Evolutionary conservation across 2,888 invertebrate genomes (phyloP).

Genomic region (Diaprepes abbreviatus): DNA sequence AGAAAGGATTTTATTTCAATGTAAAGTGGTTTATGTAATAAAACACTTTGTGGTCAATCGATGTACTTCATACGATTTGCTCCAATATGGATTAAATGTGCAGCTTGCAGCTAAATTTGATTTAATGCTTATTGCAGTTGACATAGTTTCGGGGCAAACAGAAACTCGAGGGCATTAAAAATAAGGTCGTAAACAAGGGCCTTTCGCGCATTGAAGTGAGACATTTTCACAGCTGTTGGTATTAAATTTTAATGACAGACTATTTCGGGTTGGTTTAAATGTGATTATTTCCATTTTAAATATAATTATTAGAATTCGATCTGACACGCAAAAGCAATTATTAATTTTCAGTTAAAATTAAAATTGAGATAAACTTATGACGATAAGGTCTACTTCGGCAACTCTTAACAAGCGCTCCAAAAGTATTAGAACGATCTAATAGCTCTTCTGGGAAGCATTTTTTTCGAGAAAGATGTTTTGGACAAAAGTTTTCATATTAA

Average conservation of each 20-base stretch:
- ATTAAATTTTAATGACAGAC: constrained; percentile 13
- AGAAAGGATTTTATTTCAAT: neutral
- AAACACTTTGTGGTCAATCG: neutral
- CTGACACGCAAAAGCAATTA: neutral
- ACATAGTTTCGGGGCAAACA: constrained; percentile 1
- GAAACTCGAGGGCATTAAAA: neutral
- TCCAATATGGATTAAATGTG: neutral
- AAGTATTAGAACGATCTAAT: no score
- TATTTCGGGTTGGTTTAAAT: constrained; percentile 1
- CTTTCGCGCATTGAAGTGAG: neutral
- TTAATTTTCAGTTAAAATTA: neutral
- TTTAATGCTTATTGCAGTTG: constrained; percentile 1
- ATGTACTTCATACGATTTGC: neutral
- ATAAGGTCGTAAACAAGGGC: neutral
- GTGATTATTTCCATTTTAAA: neutral
- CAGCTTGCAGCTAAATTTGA: neutral
- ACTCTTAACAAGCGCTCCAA: no score
- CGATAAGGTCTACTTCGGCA: no score
- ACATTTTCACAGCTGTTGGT: neutral
- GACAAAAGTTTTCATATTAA: no score
- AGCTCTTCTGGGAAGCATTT: no score
- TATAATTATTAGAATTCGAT: neutral
- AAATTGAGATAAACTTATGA: no score
- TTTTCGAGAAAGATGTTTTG: no score
- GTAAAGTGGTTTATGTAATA: neutral